Evolutionary conservation across 1,140 invertebrate species (phyloP).

Genomic region (Dryas iulia): DNA sequence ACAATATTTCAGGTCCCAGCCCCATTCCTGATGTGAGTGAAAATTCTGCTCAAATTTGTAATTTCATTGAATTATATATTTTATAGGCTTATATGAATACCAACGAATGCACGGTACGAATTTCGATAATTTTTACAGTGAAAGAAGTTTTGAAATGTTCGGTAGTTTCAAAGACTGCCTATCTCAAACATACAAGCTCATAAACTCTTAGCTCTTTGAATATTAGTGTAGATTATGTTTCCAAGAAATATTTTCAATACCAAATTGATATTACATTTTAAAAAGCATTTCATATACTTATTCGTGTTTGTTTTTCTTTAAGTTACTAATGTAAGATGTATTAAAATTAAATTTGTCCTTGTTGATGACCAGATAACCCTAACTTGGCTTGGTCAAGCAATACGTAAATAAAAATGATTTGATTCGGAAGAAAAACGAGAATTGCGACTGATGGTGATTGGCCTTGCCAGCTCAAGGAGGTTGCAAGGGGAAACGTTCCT

Average conservation of each 20-base stretch:
- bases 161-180: too few relatives aligned
- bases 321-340: neutral
- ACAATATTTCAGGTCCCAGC: too few relatives aligned
- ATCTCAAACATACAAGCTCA: too few relatives aligned
- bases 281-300: neutral
- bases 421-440: conserved; percentile 67
- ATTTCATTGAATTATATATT: too few relatives aligned
- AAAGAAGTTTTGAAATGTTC: too few relatives aligned
- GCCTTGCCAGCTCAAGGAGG: conserved; percentile 67
- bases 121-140: too few relatives aligned
- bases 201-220: too few relatives aligned
- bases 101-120: too few relatives aligned
- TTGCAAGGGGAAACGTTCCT: conserved; percentile 72
- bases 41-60: too few relatives aligned
- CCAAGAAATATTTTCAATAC: neutral
- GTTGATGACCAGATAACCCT: conserved; percentile 66
- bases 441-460: conserved; percentile 62
- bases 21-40: too few relatives aligned
- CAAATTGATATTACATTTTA: neutral
- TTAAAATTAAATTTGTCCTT: conserved; percentile 50
- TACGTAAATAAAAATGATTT: conserved; percentile 78
- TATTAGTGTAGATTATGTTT: too few relatives aligned
- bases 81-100: too few relatives aligned
- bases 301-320: neutral
- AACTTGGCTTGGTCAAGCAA: conserved; percentile 53